A percentile compares a stretch with the other conserved stretches of the same genome.
Conservation (phyloP, 37 sponge, comb jelly and placozoan species). For the Geodia barretti region DNA sequence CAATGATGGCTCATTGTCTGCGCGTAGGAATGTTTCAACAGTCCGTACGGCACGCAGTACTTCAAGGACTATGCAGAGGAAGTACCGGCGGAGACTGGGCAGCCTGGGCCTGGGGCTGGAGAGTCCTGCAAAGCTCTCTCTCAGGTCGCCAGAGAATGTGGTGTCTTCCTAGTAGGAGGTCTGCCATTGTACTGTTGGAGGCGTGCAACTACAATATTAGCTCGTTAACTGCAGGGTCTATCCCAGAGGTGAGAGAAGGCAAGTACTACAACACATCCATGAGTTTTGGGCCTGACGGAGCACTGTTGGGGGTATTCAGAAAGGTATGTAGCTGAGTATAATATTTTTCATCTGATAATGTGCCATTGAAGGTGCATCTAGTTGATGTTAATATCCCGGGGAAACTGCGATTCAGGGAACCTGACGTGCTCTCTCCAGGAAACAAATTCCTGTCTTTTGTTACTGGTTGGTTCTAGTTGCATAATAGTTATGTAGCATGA, state of each 20-base stretch:
- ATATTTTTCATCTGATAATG: background rate
- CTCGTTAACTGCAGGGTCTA: conserved; percentile 65
- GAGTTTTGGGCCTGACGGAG: conserved; percentile 83
- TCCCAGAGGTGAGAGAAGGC: conserved; percentile 89
- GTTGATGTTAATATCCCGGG: conserved; percentile 99
- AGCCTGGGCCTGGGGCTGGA: conserved; percentile 29
- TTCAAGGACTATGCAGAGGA: conserved; percentile 92
- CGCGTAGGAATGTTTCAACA: conserved; percentile 96
- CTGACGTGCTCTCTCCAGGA: conserved; percentile 81
- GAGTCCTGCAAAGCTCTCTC: conserved; percentile 59
- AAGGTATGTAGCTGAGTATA: conserved; percentile 45
- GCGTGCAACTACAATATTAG: background rate
- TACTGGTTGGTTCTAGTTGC: conserved; percentile 53
- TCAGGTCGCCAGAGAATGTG: conserved; percentile 79
- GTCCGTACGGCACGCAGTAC: conserved; percentile 89
- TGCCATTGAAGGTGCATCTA: conserved; percentile 76
- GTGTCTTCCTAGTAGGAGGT: conserved; percentile 88
- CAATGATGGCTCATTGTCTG: background rate
- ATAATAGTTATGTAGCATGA: no score
- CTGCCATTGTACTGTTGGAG: background rate
- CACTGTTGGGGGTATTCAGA: conserved; percentile 83
- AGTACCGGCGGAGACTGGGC: conserved; percentile 49
- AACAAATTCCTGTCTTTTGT: conserved; percentile 68
- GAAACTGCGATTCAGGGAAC: conserved; percentile 86
- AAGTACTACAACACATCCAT: conserved; percentile 89